A percentile compares a stretch with the other conserved stretches of the same genome.
phyloP scores from a whole-genome alignment of 2,797 vertebrate genomes.

The Ptychobarbus kaznakovi region DNA sequence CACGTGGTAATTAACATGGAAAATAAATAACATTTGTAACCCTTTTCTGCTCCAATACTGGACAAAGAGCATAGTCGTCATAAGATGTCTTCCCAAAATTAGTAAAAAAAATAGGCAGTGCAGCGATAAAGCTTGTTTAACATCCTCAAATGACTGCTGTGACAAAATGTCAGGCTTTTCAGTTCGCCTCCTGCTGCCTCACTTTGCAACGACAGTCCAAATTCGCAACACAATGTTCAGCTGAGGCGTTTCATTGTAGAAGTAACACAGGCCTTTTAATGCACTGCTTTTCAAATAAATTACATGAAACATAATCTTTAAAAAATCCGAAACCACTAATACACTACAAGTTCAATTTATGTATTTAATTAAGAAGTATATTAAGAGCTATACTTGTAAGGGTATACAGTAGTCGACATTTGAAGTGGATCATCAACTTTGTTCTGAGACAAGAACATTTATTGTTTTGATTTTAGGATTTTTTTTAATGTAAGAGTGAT shows the following conservation, averaged over 20 bases:
- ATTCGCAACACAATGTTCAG: not conserved
- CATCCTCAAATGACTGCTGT: not conserved
- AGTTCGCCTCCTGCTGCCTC: not conserved
- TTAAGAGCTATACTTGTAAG: not conserved
- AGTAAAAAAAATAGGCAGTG: not conserved
- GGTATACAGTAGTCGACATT: too few species aligned
- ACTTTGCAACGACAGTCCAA: not conserved
- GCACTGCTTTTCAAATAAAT: not conserved
- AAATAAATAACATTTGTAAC: not conserved
- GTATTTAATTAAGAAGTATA: not conserved
- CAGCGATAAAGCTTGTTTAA: too few species aligned
- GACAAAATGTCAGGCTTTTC: not conserved
- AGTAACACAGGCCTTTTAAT: not conserved
- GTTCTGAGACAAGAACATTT: too few species aligned
- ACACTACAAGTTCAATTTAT: not conserved
- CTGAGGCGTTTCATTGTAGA: not conserved
- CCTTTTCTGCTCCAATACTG: not conserved
- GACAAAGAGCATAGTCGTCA: not conserved
- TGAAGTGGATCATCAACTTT: too few species aligned
- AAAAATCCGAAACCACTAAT: not conserved
- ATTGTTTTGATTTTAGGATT: too few species aligned
- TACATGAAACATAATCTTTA: too few species aligned
- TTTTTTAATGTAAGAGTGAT: constrained; percentile 71
- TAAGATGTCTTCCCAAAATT: not conserved
- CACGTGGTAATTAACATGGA: not conserved